A percentile compares a stretch with the other conserved stretches of the same genome.
Conservation (phyloP, 1,140 invertebrate species). For the Pseudomyrmex flavicornis region DNA sequence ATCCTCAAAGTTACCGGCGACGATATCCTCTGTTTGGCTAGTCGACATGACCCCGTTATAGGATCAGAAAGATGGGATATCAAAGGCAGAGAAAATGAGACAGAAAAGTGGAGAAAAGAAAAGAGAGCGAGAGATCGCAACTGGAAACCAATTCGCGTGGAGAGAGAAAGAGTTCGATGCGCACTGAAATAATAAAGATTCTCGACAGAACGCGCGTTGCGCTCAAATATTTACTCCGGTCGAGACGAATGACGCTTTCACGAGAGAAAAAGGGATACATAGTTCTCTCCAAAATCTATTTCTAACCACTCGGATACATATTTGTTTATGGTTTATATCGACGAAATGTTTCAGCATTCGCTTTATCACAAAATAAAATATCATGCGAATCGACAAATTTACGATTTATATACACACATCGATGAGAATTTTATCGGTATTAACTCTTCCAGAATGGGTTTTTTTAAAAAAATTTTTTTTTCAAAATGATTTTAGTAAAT, state of each 20-base stretch:
- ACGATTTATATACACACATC: too few species aligned
- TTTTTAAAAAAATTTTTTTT: too few species aligned
- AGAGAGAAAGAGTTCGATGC: slow-evolving; percentile 35
- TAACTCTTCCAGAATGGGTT: too few species aligned
- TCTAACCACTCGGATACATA: neutral
- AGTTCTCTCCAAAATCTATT: neutral
- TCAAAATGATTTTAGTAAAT: too few species aligned
- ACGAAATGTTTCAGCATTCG: too few species aligned
- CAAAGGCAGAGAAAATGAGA: slow-evolving; percentile 16
- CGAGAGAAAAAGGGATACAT: neutral
- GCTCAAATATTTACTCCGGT: slow-evolving; percentile 65
- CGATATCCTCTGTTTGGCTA: slow-evolving; percentile 48
- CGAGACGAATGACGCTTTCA: neutral
- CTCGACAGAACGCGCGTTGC: neutral
- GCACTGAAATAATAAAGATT: slow-evolving; percentile 71
- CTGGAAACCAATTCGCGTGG: slow-evolving; percentile 6
- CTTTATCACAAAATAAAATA: too few species aligned
- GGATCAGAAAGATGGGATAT: slow-evolving; percentile 22
- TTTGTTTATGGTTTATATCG: too few species aligned
- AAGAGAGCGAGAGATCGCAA: neutral
- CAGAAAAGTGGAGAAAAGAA: slow-evolving; percentile 12
- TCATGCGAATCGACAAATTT: too few species aligned
- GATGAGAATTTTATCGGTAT: too few species aligned
- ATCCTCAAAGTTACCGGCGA: slow-evolving; percentile 40
- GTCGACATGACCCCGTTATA: slow-evolving; percentile 46